Percentiles rank a stretch among this genome's conserved stretches.
phyloP scores from a whole-genome alignment of 2,888 invertebrate species.

The Hyposoter didymator region DNA sequence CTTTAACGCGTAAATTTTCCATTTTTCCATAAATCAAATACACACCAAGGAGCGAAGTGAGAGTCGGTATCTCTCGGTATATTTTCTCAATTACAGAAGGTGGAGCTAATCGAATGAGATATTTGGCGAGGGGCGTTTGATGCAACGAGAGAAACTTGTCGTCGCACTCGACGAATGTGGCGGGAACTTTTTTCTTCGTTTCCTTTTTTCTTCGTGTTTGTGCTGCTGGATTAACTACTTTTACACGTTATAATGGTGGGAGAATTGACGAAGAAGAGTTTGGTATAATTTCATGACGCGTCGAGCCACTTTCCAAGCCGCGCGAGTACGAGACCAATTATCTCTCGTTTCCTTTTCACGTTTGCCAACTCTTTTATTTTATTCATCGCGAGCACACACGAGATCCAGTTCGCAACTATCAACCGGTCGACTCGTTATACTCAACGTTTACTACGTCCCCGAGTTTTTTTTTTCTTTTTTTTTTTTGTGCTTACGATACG shows the following conservation, averaged over 20 bases:
- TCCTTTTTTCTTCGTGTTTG: constrained; percentile 2
- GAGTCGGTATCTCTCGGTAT: constrained; percentile 1
- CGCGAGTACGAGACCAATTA: constrained; percentile 57
- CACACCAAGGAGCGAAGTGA: not conserved
- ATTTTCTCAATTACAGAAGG: constrained; percentile 12
- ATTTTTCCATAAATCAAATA: constrained; percentile 1
- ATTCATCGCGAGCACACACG: constrained; percentile 27
- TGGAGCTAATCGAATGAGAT: constrained; percentile 31
- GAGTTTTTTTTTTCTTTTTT: not conserved
- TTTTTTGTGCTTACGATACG: not conserved
- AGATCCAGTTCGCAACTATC: constrained; percentile 56
- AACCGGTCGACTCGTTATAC: constrained; percentile 50
- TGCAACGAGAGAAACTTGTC: constrained; percentile 58
- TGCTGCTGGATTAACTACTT: constrained; percentile 43
- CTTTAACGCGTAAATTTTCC: not conserved
- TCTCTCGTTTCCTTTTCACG: constrained; percentile 61
- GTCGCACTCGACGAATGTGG: constrained; percentile 29
- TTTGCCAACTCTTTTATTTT: constrained; percentile 56
- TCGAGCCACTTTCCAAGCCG: constrained; percentile 61
- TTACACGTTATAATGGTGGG: constrained; percentile 51
- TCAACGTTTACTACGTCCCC: constrained; percentile 23
- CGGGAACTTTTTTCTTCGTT: constrained; percentile 26
- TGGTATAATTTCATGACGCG: constrained; percentile 64
- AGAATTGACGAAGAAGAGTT: constrained; percentile 55
- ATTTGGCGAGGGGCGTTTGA: constrained; percentile 8